Conservation (phyloP, 2,797 vertebrate genomes). For the Aselliscus stoliczkanus region DNA sequence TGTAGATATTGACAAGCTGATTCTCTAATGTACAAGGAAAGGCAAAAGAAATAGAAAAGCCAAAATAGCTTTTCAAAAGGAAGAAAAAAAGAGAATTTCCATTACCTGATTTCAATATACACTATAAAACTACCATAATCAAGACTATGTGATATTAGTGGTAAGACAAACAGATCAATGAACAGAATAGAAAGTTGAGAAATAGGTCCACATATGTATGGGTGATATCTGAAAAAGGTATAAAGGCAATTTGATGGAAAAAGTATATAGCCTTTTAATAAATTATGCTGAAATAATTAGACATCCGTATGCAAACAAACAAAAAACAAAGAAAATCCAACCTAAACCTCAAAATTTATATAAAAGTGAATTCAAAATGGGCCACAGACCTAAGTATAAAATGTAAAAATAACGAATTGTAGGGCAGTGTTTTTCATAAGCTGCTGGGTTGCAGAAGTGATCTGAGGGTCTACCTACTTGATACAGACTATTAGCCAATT, state of each 20-base stretch:
- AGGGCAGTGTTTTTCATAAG: neutral
- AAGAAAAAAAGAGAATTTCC: neutral
- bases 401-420: neutral
- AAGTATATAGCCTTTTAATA: neutral
- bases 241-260: neutral
- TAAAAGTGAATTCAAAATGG: neutral
- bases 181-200: neutral
- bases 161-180: neutral
- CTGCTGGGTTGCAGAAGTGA: neutral
- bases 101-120: neutral
- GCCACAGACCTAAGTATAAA: neutral
- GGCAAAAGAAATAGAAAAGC: neutral
- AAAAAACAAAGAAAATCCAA: neutral
- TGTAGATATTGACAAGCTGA: neutral
- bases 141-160: neutral
- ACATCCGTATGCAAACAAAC: neutral
- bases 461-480: neutral
- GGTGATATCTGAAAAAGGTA: neutral
- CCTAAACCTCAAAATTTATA: neutral
- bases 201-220: neutral
- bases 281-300: neutral
- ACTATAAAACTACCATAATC: neutral
- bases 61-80: neutral
- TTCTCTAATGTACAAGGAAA: slow-evolving; percentile 5
- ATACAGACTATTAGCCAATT: neutral